phyloP scores from a whole-genome alignment of 2,113 vertebrate genomes.

The Butorides virescens region DNA sequence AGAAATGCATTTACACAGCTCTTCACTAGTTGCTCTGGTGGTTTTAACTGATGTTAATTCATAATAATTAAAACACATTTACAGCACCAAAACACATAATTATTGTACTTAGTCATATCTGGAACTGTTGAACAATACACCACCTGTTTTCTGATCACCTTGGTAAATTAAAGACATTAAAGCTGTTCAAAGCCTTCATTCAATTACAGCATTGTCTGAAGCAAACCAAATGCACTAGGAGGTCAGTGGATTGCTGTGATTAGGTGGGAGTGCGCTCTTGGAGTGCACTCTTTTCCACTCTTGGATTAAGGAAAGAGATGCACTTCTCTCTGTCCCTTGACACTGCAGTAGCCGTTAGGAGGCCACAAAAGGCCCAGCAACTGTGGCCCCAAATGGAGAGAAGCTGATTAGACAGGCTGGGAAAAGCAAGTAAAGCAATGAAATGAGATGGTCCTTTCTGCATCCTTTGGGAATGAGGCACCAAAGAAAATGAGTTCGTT shows the following conservation, averaged over 20 bases:
- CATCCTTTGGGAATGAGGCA: neutral
- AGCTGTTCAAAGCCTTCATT: neutral
- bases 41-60: neutral
- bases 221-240: neutral
- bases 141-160: conserved; percentile 1
- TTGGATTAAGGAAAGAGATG: neutral
- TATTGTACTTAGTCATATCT: neutral
- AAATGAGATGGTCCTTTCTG: neutral
- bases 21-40: neutral
- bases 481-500: neutral
- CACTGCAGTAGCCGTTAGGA: neutral
- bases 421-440: neutral
- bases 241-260: neutral
- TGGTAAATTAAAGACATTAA: neutral
- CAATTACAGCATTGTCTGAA: neutral
- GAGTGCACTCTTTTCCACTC: neutral
- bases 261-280: neutral
- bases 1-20: neutral
- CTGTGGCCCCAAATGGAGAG: neutral
- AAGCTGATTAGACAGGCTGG: neutral
- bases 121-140: neutral
- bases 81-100: neutral
- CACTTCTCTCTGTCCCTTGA: neutral
- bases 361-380: neutral
- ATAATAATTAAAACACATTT: neutral